phyloP scores from a whole-genome alignment of 2,888 invertebrate genomes.

The Steinernema carpocapsae region DNA sequence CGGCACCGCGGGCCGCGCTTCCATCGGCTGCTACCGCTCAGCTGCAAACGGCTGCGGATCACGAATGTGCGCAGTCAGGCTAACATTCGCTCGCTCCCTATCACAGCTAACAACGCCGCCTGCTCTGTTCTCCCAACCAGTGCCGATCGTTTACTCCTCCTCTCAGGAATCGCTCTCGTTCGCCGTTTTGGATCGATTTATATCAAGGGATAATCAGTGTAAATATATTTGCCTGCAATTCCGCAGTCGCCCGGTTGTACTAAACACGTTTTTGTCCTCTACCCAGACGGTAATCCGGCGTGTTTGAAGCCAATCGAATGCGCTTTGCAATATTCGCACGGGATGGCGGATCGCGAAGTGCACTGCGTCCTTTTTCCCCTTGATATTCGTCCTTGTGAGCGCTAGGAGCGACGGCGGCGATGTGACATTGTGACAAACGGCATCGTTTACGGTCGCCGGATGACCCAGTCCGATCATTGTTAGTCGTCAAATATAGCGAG shows the following conservation, averaged over 20 bases:
- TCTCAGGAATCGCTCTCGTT: neutral
- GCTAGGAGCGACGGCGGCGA: neutral
- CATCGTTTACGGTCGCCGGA: neutral
- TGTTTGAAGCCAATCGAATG: neutral
- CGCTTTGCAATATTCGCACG: neutral
- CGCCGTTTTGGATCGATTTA: neutral
- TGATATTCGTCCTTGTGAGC: slow-evolving; percentile 19
- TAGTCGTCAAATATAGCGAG: slow-evolving; percentile 15
- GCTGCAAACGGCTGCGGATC: neutral
- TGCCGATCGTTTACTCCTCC: neutral
- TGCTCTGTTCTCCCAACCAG: neutral
- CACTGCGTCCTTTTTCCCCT: neutral
- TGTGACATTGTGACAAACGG: slow-evolving; percentile 8
- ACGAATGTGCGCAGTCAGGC: neutral
- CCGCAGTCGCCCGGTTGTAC: too few relatives aligned
- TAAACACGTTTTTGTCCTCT: too few relatives aligned
- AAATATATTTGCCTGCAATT: too few relatives aligned
- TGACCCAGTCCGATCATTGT: slow-evolving; percentile 16
- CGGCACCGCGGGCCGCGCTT: neutral
- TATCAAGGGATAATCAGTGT: neutral
- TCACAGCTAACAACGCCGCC: neutral
- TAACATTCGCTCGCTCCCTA: neutral
- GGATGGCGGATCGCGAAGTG: neutral
- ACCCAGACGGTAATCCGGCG: neutral
- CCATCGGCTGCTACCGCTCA: neutral